These are phyloP conservation scores for Nannoperca obscura DNA, from an alignment of 2,797 vertebrate genomes.

Conservation along the genomic window DNA sequence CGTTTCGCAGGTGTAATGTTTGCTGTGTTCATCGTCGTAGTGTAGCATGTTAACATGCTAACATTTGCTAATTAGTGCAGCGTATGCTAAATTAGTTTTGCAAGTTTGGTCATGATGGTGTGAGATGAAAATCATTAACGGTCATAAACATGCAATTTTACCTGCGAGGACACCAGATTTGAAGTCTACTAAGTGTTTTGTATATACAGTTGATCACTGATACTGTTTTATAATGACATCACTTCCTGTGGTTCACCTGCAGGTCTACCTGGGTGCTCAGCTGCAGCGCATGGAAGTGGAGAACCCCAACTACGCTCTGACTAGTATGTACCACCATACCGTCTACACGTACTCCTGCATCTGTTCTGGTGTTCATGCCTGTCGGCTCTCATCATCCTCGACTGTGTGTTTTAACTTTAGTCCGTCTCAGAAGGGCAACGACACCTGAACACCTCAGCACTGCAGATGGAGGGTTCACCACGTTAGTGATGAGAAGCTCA, in stretches of 20 bases:
- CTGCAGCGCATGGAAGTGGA: slow-evolving; percentile 97
- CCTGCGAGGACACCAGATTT: background rate
- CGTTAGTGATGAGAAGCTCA: slow-evolving; percentile 15
- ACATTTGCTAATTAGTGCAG: background rate
- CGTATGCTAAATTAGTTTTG: background rate
- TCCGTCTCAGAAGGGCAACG: background rate
- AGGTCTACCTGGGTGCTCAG: slow-evolving; percentile 95
- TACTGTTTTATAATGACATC: slow-evolving; percentile 22
- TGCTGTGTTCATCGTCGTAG: background rate
- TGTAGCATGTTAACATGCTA: background rate
- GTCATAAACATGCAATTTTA: background rate
- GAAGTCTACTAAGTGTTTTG: background rate
- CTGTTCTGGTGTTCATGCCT: background rate
- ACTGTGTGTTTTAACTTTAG: no score
- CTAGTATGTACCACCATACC: slow-evolving; percentile 87
- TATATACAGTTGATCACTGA: background rate
- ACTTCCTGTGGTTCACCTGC: slow-evolving; percentile 39
- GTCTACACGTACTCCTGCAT: background rate
- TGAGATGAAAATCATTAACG: no score
- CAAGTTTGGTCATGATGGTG: background rate
- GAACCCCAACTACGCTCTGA: slow-evolving; percentile 97
- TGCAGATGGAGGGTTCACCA: slow-evolving; percentile 16
- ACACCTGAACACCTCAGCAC: background rate
- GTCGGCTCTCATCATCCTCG: background rate
- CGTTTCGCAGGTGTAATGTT: background rate